phyloP scores from a whole-genome alignment of 2,797 vertebrate species.

The Sebastes reedi region DNA sequence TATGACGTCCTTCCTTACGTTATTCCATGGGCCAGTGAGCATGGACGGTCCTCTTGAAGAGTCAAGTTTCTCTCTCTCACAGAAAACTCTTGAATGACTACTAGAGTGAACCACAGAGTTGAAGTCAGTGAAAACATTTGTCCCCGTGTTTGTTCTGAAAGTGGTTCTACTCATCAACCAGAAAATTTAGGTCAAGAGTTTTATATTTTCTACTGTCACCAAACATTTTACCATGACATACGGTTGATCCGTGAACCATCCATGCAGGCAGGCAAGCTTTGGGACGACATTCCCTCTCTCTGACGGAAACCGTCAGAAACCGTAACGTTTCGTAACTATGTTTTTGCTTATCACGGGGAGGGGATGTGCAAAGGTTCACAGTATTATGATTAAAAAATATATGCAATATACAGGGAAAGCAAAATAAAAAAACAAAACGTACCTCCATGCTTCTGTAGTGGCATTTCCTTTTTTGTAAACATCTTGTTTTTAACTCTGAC shows the following conservation, averaged over 20 bases:
- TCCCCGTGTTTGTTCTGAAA: conserved; percentile 1
- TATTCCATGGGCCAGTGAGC: conserved; percentile 10
- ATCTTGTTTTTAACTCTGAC: too few relatives aligned
- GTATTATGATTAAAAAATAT: too few relatives aligned
- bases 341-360: too few relatives aligned
- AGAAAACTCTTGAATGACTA: conserved; percentile 49
- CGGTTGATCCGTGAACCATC: neutral
- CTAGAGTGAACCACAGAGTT: conserved; percentile 29
- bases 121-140: conserved; percentile 29
- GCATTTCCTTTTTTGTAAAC: too few relatives aligned
- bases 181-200: neutral
- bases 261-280: too few relatives aligned
- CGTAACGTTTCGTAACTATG: too few relatives aligned
- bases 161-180: neutral
- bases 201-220: neutral
- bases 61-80: conserved; percentile 42
- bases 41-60: conserved; percentile 38
- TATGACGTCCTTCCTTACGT: conserved; percentile 33
- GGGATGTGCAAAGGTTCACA: too few relatives aligned
- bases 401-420: too few relatives aligned
- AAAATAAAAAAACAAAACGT: too few relatives aligned
- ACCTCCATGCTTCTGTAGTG: too few relatives aligned
- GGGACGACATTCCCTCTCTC: too few relatives aligned
- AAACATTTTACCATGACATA: neutral
- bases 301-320: too few relatives aligned